A percentile compares a stretch with the other conserved stretches of the same genome.
phyloP scores from a whole-genome alignment of 2,113 vertebrate genomes.

The Pituophis catenifer region DNA sequence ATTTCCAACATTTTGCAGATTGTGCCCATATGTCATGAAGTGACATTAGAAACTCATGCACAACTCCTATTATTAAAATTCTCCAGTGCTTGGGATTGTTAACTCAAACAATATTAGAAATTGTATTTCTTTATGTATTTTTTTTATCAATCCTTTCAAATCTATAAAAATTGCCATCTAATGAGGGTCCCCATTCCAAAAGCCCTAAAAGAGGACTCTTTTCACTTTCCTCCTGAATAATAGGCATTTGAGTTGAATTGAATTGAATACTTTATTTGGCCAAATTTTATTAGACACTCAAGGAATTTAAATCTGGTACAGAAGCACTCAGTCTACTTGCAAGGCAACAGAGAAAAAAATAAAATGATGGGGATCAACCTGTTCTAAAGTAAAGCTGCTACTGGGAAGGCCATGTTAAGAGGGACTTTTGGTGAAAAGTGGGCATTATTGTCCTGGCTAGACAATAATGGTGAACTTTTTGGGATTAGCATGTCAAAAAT shows the following conservation, averaged over 20 bases:
- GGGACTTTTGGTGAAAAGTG: not conserved
- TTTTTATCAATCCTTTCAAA: not conserved
- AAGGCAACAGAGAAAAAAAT: not conserved
- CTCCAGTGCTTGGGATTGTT: too few relatives aligned
- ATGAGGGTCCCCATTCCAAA: not conserved
- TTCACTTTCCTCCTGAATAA: not conserved
- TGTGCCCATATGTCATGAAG: not conserved
- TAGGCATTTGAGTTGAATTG: not conserved
- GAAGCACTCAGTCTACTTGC: not conserved
- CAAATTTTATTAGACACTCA: not conserved
- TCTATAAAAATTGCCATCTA: not conserved
- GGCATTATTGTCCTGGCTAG: too few relatives aligned
- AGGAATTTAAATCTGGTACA: not conserved
- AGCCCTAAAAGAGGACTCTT: not conserved
- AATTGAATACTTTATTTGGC: not conserved
- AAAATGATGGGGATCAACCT: not conserved
- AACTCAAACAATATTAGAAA: too few relatives aligned
- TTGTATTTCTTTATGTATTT: not conserved
- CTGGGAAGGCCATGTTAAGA: not conserved
- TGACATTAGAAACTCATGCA: not conserved
- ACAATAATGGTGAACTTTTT: not conserved
- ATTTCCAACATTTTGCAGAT: too few relatives aligned
- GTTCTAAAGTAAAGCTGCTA: not conserved
- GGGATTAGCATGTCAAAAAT: not conserved
- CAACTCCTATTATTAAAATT: too few relatives aligned